Evolutionary conservation across 2,113 vertebrate genomes (phyloP), one percentile per base, ranked within the genome.

Genomic region (Serilophus lunatus): DNA sequence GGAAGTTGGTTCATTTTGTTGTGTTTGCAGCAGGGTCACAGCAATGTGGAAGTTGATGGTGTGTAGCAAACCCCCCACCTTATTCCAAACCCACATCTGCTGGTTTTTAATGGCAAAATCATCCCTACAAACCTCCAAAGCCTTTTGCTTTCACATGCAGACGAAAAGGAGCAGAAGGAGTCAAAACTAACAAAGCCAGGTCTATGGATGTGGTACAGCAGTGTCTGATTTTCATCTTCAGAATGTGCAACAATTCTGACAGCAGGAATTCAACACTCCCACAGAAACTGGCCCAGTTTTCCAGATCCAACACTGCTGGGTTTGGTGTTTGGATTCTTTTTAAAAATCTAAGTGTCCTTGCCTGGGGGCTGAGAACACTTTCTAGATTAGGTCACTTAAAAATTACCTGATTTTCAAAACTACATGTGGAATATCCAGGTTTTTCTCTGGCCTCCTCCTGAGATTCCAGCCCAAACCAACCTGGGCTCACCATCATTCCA

Each of bases 191-290:
- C 14, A 13, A 44, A 28, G 10, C 11, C 18, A 5, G 28, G 7
- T 23, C 18, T 44, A 0, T 1, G 0, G 1, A 10, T 10, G 9
- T 28, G 31, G 33, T 4, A 22, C 26, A 38, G 2, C 1, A 20
- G 26, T 0, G 7, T 18, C 47, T 22, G 18, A 47, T 57, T 86
- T 81, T 49, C 54, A 25, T 2, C 38, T 38, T 15, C 23, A 9
- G 36, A 78, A 29, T 0, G 4, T 18, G 42, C 18, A 13, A 11
- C 6, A 29, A 18, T 0, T 6, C 16, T 2, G 17, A 35, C 42
- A 35, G 47, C 19, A 59, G 69, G 42, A 28, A 31, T 8, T 4
- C 57, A 25, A 11, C 3, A 15, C 49, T 3, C 50, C 66, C 50
- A 29, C 19, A 16, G 33, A 44, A 19, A 25, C 15, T 0, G 4